Evolutionary conservation across 1,140 invertebrate species (phyloP).

Genomic region (Hylaeus volcanicus): DNA sequence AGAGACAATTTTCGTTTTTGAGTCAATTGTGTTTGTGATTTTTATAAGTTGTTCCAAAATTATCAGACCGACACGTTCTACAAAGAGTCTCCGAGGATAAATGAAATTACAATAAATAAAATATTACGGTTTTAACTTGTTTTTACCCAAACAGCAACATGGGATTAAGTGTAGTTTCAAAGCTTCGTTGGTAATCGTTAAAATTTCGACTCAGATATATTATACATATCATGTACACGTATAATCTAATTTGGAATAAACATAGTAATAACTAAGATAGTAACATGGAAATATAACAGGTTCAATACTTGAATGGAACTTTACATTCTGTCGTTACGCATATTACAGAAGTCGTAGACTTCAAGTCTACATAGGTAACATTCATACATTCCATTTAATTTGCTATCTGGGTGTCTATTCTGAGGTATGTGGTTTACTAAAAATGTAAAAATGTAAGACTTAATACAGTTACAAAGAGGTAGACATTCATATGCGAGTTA

Average conservation of each 20-base stretch:
- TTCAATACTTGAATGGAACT: slow-evolving; percentile 60
- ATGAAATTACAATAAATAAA: slow-evolving; percentile 65
- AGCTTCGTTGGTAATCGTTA: slow-evolving; percentile 21
- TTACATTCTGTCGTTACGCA: slow-evolving; percentile 41
- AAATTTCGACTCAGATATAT: slow-evolving; percentile 43
- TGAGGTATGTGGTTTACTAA: slow-evolving; percentile 80
- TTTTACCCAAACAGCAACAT: slow-evolving; percentile 64
- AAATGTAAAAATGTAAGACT: slow-evolving; percentile 80
- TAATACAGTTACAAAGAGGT: slow-evolving; percentile 79
- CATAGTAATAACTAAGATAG: slow-evolving; percentile 60
- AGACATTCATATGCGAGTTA: slow-evolving; percentile 74
- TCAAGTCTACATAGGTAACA: slow-evolving; percentile 58
- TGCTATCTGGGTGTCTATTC: slow-evolving; percentile 70
- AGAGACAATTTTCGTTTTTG: slow-evolving; percentile 51
- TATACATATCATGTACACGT: slow-evolving; percentile 49
- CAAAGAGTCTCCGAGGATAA: slow-evolving; percentile 43
- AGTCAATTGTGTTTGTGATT: slow-evolving; percentile 58
- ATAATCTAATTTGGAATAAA: slow-evolving; percentile 63
- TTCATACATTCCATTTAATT: slow-evolving; percentile 62
- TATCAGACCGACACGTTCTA: slow-evolving; percentile 69
- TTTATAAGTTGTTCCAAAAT: slow-evolving; percentile 69
- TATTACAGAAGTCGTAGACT: slow-evolving; percentile 39
- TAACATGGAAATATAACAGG: slow-evolving; percentile 57
- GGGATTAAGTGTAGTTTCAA: slow-evolving; percentile 36
- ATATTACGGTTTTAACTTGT: slow-evolving; percentile 52